A percentile compares a stretch with the other conserved stretches of the same genome.
These are phyloP conservation scores for Tryphoninae sp. DNA, from an alignment of 2,888 invertebrate genomes.

Conservation along the genomic window DNA sequence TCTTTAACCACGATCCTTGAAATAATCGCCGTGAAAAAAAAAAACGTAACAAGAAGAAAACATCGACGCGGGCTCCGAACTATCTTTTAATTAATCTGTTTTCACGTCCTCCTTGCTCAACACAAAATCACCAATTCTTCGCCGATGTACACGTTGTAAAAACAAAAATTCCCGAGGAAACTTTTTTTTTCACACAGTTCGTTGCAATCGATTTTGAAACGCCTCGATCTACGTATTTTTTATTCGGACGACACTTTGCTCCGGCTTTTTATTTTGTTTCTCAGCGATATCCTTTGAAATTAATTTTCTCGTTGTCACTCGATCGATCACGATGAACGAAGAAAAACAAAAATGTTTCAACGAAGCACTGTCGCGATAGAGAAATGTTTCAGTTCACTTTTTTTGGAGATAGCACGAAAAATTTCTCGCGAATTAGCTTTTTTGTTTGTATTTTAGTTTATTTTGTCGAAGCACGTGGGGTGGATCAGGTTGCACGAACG, in stretches of 20 bases:
- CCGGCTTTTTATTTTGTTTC: conserved; percentile 20
- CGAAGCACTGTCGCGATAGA: not conserved
- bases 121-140: conserved; percentile 37
- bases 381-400: not conserved
- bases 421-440: not conserved
- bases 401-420: not conserved
- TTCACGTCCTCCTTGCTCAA: not conserved
- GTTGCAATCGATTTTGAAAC: conserved; percentile 6
- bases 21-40: conserved; percentile 14
- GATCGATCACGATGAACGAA: not conserved
- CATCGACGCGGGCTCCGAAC: not conserved
- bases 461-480: conserved; percentile 13
- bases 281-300: conserved; percentile 35
- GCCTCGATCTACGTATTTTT: too few species aligned
- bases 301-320: conserved; percentile 16
- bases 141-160: conserved; percentile 5
- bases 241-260: not conserved
- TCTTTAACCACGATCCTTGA: conserved; percentile 27
- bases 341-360: not conserved
- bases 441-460: too few species aligned
- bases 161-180: conserved; percentile 30
- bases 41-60: conserved; percentile 4
- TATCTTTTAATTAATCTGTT: conserved; percentile 32
- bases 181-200: conserved; percentile 40
- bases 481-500: not conserved